phyloP scores from a whole-genome alignment of 2,888 invertebrate genomes.

The Lycia hirtaria region DNA sequence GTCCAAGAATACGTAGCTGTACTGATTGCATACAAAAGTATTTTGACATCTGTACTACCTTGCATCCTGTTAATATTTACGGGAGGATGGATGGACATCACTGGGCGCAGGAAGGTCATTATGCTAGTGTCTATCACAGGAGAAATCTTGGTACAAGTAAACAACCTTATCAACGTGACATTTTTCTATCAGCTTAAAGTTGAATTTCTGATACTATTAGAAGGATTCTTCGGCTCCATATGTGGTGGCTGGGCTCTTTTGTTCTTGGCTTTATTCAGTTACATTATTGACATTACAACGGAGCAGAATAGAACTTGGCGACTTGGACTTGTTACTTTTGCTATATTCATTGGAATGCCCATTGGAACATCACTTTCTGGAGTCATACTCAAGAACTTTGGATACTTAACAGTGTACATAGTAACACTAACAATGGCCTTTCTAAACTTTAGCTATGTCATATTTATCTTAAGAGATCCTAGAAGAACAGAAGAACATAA shows the following conservation, averaged over 20 bases:
- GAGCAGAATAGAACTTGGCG: conserved; percentile 72
- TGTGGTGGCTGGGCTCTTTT: conserved; percentile 49
- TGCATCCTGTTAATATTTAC: conserved; percentile 87
- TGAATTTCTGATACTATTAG: conserved; percentile 58
- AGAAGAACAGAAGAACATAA: conserved; percentile 85
- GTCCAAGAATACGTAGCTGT: conserved; percentile 88
- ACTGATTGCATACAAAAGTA: conserved; percentile 90
- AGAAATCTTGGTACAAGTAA: conserved; percentile 56
- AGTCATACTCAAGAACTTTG: conserved; percentile 38
- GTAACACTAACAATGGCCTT: neutral
- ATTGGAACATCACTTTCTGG: conserved; percentile 41
- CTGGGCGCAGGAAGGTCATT: conserved; percentile 66
- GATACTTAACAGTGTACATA: conserved; percentile 49
- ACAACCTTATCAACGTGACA: conserved; percentile 62
- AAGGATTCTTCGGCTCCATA: conserved; percentile 58
- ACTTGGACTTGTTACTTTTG: conserved; percentile 63
- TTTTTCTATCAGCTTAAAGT: conserved; percentile 64
- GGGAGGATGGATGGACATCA: conserved; percentile 77
- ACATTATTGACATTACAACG: conserved; percentile 73
- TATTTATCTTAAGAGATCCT: conserved; percentile 19
- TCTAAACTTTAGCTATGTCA: conserved; percentile 14
- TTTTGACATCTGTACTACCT: conserved; percentile 89
- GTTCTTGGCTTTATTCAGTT: conserved; percentile 68
- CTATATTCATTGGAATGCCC: conserved; percentile 39
- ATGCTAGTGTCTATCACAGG: conserved; percentile 70